Base-by-base conservation (phyloP, 1,140 invertebrate genomes). In the Druon quercuslanigerum region DNA sequence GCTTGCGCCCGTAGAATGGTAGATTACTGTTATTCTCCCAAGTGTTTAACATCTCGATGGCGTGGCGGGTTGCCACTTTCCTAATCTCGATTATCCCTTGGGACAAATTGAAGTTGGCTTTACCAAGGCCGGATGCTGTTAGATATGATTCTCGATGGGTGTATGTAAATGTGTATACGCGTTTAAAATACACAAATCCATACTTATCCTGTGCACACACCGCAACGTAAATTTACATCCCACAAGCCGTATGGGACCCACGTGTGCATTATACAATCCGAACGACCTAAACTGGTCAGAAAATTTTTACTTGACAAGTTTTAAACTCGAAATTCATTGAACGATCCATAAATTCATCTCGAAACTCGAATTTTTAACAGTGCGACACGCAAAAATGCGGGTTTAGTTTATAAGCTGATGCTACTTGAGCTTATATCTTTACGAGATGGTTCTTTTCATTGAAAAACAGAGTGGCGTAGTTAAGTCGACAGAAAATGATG, bases 21-120 rank as follows among this genome's bases (percentile, higher is more conserved):
- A 46, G 60, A 40, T 66, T 66, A 33, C 33, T 46, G n/a, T 33
- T 40, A 66, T 46, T 66, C 20, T 66, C 57, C 7, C 16, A 66
- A 66, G 33, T 66, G 13, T 33, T 66, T 66, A 66, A 66, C 60
- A 66, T 66, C 60, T 66, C 60, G 25, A 40, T 54, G 17, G 52
- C 52, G 60, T 66, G 20, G 14, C 74, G 75, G 76, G 74, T 78
- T 72, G 75, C 73, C 77, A 74, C 78, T 80, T 79, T 75, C 77
- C 85, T 87, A 87, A 88, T 88, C 86, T 87, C 81, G 85, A 87
- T 87, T 87, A 87, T 82, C 83, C 86, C 78, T 73, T 70, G 79
- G 84, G 86, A 85, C 75, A 77, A 83, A 85, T 87, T 74, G 74
- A 74, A 75, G 52, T 71, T 19, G 73, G 78, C 76, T 76, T 79